A percentile compares a stretch with the other conserved stretches of the same genome.
phyloP scores from a whole-genome alignment of 2,797 vertebrate genomes.

The Tamandua tetradactyla region DNA sequence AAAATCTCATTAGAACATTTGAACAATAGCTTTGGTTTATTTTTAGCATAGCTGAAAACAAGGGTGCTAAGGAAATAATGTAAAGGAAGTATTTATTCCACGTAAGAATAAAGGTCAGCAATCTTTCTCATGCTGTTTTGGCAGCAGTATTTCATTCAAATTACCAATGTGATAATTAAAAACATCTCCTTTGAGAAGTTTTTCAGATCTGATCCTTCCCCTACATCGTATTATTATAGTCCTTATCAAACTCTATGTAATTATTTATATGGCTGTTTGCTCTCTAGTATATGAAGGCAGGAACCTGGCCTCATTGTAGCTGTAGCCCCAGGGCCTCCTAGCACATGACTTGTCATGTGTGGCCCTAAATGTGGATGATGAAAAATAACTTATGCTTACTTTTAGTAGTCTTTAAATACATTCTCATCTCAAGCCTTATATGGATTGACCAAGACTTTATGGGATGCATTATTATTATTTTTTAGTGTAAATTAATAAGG shows the following conservation, averaged over 20 bases:
- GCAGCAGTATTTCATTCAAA: slow-evolving; percentile 20
- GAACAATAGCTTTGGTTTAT: slow-evolving; percentile 30
- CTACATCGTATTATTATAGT: not conserved
- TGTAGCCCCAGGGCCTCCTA: not conserved
- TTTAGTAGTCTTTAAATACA: not conserved
- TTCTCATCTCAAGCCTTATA: not conserved
- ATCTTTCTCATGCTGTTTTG: not conserved
- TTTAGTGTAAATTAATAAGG: not conserved
- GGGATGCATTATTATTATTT: not conserved
- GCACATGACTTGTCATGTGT: not conserved
- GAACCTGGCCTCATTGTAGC: not conserved
- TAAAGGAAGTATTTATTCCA: not conserved
- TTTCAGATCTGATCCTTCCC: not conserved
- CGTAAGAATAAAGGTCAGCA: not conserved
- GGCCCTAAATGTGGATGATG: not conserved
- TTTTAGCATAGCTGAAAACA: not conserved
- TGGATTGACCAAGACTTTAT: slow-evolving; percentile 30
- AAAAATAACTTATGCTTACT: slow-evolving; percentile 16
- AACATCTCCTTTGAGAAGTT: not conserved
- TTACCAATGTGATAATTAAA: not conserved
- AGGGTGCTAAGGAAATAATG: not conserved
- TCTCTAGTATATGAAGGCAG: not conserved
- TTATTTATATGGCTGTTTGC: not conserved
- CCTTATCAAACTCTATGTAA: not conserved
- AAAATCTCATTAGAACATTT: slow-evolving; percentile 28